These are phyloP conservation scores for Bombus fervidus DNA, from an alignment of 1,140 invertebrate genomes.

Conservation along the genomic window DNA sequence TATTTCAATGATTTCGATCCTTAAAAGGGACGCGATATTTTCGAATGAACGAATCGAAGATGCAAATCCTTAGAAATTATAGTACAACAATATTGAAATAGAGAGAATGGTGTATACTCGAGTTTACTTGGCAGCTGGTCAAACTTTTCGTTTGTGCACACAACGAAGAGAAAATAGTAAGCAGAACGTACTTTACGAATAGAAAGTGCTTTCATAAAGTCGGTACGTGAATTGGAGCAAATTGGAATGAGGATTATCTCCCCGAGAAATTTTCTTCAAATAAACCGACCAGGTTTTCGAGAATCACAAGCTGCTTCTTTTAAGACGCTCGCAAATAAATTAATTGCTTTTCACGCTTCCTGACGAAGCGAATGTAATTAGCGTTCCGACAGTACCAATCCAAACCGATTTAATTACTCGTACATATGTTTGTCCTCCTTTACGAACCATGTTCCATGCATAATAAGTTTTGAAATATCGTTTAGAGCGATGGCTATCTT, in stretches of 20 bases:
- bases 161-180: conserved; percentile 29
- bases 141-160: conserved; percentile 11
- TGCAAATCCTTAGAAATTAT: background rate
- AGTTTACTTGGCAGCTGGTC: conserved; percentile 22
- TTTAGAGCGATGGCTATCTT: background rate
- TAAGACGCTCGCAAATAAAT: background rate
- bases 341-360: background rate
- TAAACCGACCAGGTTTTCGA: background rate
- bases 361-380: conserved; percentile 38
- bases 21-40: background rate
- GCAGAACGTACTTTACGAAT: conserved; percentile 16
- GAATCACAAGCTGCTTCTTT: background rate
- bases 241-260: background rate
- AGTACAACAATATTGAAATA: background rate
- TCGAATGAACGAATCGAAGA: no score
- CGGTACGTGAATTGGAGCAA: background rate
- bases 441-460: background rate
- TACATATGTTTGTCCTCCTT: background rate
- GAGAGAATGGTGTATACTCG: background rate
- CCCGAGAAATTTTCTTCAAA: background rate
- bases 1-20: background rate
- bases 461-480: background rate
- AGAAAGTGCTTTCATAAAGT: conserved; percentile 10
- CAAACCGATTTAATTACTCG: conserved; percentile 37
- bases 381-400: background rate